These are phyloP conservation scores for Neoniphon sammara DNA, from an alignment of 2,797 vertebrate species.

Conservation along the genomic window DNA sequence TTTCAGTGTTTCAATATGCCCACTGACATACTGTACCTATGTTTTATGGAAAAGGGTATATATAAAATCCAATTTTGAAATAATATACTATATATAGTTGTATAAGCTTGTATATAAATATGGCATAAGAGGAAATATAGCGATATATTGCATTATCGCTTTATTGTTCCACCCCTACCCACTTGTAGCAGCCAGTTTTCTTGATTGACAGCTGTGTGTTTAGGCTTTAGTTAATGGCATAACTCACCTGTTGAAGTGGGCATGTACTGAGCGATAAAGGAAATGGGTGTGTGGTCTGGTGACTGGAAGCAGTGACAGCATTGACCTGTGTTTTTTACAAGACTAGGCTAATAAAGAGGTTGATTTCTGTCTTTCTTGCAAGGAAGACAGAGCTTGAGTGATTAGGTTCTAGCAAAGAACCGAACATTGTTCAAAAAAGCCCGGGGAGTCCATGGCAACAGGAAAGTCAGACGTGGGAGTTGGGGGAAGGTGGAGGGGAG, in stretches of 20 bases:
- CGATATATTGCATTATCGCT: too few relatives aligned
- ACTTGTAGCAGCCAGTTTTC: slow-evolving; percentile 13
- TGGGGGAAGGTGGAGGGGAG: slow-evolving; percentile 25
- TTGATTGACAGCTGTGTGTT: slow-evolving; percentile 23
- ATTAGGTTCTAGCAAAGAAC: slow-evolving; percentile 76
- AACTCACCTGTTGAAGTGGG: slow-evolving; percentile 10
- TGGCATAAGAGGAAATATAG: too few relatives aligned
- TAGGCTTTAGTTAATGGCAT: slow-evolving; percentile 25
- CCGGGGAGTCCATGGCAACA: slow-evolving; percentile 78
- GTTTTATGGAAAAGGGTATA: too few relatives aligned
- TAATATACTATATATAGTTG: too few relatives aligned
- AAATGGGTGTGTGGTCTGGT: slow-evolving; percentile 46
- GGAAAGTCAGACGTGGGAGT: slow-evolving; percentile 54
- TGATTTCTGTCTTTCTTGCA: slow-evolving; percentile 63
- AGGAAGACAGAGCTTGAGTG: slow-evolving; percentile 62
- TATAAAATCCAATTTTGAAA: too few relatives aligned
- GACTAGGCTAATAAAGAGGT: slow-evolving; percentile 50
- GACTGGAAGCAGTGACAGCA: slow-evolving; percentile 42
- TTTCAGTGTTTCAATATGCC: too few relatives aligned
- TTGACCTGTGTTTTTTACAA: slow-evolving; percentile 10
- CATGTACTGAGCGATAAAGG: slow-evolving; percentile 28
- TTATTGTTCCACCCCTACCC: neutral
- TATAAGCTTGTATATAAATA: too few relatives aligned
- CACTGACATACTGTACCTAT: too few relatives aligned
- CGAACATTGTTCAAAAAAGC: slow-evolving; percentile 77